Evolutionary conservation across 2,888 invertebrate genomes (phyloP).

Genomic region (Drosophila neutralis): DNA sequence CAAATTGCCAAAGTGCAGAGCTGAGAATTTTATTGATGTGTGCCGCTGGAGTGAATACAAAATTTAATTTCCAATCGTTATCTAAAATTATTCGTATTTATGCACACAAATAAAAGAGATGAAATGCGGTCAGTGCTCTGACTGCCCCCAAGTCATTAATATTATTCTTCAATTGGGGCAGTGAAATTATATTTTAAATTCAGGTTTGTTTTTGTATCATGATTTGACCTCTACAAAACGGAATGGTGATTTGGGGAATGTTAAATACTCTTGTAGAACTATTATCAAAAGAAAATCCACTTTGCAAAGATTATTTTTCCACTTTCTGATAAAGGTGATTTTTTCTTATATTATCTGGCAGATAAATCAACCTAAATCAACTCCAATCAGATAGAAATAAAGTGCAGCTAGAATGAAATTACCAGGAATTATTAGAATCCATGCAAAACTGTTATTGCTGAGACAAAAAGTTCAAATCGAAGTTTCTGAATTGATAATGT

Average conservation of each 20-base stretch:
- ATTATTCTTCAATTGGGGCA: constrained; percentile 38
- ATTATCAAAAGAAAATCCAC: neutral
- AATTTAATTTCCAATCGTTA: constrained; percentile 35
- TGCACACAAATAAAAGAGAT: constrained; percentile 13
- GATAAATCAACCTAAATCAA: too few relatives aligned
- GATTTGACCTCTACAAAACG: neutral
- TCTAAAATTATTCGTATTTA: constrained; percentile 7
- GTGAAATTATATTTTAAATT: constrained; percentile 18
- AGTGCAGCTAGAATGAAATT: too few relatives aligned
- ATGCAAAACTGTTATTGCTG: neutral
- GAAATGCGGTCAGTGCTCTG: constrained; percentile 27
- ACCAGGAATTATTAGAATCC: too few relatives aligned
- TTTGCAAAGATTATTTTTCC: neutral
- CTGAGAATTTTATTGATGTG: constrained; percentile 61
- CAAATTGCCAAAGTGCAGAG: constrained; percentile 46
- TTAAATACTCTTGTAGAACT: neutral
- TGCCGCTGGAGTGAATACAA: constrained; percentile 52
- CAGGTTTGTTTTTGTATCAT: neutral
- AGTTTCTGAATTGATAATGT: neutral
- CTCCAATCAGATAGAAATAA: too few relatives aligned
- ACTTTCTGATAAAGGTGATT: neutral
- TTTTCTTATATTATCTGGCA: neutral
- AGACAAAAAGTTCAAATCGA: neutral
- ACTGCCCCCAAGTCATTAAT: constrained; percentile 58
- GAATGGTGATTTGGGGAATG: neutral